Percentiles rank a stretch among this genome's conserved stretches.
phyloP scores from a whole-genome alignment of 2,888 invertebrate genomes.

The Sarcophaga rosellei region DNA sequence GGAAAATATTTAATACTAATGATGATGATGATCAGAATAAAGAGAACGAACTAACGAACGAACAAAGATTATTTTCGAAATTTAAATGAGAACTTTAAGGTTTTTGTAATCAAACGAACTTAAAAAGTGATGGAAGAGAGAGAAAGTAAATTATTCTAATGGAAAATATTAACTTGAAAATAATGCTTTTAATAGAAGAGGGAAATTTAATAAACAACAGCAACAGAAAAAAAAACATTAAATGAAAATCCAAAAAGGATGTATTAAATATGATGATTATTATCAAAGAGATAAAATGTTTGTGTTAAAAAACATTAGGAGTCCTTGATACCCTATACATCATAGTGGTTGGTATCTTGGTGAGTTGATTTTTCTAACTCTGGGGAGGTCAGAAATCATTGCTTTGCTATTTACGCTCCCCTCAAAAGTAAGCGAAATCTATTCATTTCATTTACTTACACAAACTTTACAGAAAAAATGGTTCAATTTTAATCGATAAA shows the following conservation, averaged over 20 bases:
- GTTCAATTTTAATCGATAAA: no score
- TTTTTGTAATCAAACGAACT: conserved; percentile 20
- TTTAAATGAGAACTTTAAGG: conserved; percentile 38
- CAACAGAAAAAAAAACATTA: background rate
- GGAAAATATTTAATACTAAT: background rate
- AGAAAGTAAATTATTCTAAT: conserved; percentile 54
- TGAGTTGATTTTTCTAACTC: no score
- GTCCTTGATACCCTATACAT: no score
- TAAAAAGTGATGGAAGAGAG: background rate
- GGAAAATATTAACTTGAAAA: conserved; percentile 48
- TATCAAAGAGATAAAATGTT: no score
- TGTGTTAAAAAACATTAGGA: no score
- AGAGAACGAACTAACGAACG: no score
- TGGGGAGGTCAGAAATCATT: no score
- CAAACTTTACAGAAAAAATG: no score
- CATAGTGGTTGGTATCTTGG: no score
- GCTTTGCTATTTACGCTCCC: no score
- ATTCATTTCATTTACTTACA: no score
- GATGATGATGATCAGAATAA: background rate
- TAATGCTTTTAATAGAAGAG: background rate
- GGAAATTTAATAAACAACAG: background rate
- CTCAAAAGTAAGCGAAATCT: no score
- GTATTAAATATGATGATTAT: background rate
- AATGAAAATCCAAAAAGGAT: background rate
- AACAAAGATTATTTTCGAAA: conserved; percentile 6